Evolutionary conservation across 1,140 invertebrate genomes (phyloP).

Genomic region (Dendroctonus ponderosae): DNA sequence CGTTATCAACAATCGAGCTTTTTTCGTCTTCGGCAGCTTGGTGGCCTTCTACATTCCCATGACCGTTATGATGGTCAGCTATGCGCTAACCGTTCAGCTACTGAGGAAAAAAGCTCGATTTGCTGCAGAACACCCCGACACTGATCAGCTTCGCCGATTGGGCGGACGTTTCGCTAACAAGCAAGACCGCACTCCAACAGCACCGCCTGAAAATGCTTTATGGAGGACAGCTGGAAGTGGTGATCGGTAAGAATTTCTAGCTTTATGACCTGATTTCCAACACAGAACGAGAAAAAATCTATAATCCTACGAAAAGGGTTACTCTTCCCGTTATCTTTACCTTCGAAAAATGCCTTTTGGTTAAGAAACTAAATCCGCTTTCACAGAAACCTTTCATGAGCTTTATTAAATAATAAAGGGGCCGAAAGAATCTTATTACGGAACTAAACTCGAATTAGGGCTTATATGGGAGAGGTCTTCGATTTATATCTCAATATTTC

Average conservation of each 20-base stretch:
- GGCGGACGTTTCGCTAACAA: conserved; percentile 62
- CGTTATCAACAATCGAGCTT: conserved; percentile 82
- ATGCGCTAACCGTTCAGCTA: conserved; percentile 83
- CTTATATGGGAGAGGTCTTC: no score
- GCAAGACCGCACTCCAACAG: conserved; percentile 53
- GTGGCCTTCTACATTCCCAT: conserved; percentile 93
- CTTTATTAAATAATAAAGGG: no score
- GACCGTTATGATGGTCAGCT: conserved; percentile 87
- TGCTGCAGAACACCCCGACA: conserved; percentile 62
- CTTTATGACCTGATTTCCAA: no score
- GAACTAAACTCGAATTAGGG: no score
- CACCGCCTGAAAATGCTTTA: conserved; percentile 45
- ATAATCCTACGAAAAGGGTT: no score
- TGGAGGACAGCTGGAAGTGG: conserved; percentile 54
- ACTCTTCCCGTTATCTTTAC: no score
- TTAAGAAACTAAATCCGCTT: no score
- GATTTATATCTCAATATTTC: no score
- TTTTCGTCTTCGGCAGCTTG: conserved; percentile 85
- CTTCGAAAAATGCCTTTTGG: no score
- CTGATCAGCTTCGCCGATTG: conserved; percentile 59
- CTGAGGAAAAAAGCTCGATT: conserved; percentile 71
- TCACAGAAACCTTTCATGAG: no score
- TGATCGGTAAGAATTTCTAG: conserved; percentile 37
- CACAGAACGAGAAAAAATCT: no score
- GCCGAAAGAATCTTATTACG: no score